Percentiles rank a stretch among this genome's conserved stretches.
Conservation (phyloP, 1,140 invertebrate genomes). For the Trichonephila clavipes region DNA sequence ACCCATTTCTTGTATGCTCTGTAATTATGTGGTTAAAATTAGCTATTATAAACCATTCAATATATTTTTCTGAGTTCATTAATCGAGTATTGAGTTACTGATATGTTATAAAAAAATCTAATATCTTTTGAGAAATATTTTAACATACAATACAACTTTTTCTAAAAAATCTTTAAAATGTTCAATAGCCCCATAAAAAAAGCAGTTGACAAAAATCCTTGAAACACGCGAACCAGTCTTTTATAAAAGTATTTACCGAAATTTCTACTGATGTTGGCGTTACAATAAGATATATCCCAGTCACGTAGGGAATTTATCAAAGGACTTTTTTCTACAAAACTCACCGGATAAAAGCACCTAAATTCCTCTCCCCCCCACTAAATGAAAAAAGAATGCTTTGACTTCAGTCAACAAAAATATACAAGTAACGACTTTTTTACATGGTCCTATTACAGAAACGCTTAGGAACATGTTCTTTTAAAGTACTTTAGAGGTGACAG, state of each 20-base stretch:
- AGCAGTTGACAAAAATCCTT: neutral
- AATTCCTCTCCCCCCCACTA: neutral
- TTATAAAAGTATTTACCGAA: neutral
- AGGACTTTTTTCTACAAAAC: neutral
- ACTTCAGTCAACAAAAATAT: neutral
- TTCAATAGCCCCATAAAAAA: no score
- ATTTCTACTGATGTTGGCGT: neutral
- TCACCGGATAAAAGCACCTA: neutral
- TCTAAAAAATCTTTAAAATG: no score
- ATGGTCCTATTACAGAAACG: neutral
- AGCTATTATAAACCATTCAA: no score
- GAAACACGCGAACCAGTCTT: neutral
- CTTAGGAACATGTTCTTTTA: neutral
- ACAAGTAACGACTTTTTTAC: neutral
- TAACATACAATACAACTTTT: no score
- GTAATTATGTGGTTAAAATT: no score
- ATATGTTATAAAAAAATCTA: no score
- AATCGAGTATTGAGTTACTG: no score
- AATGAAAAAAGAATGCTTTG: neutral
- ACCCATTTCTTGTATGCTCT: no score
- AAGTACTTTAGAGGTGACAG: neutral
- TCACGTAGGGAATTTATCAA: constrained; percentile 1
- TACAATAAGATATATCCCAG: neutral
- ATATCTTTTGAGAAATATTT: no score
- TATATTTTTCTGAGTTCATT: no score